A percentile compares a stretch with the other conserved stretches of the same genome.
Conservation (phyloP, 1,140 invertebrate species). For the Micrasema minimum region DNA sequence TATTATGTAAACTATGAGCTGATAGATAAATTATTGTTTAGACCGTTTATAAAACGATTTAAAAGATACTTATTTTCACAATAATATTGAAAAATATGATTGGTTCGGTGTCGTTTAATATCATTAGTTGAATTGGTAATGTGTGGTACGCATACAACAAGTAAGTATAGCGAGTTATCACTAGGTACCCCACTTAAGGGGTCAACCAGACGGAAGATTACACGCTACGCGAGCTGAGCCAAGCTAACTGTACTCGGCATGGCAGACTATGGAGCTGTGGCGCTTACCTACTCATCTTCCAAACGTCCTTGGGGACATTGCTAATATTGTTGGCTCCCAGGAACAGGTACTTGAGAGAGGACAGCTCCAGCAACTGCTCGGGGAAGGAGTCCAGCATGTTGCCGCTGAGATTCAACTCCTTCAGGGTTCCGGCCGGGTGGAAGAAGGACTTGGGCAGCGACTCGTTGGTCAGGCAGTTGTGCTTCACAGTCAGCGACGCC, state of each 20-base stretch:
- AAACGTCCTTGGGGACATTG: slow-evolving; percentile 84
- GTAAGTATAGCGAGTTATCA: too few species aligned
- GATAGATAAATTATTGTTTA: too few species aligned
- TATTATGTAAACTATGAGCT: too few species aligned
- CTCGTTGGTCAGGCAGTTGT: slow-evolving; percentile 85
- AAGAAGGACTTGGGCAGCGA: slow-evolving; percentile 88
- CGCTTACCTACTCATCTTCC: slow-evolving; percentile 78
- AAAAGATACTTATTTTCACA: too few species aligned
- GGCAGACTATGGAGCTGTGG: neutral
- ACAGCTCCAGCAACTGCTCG: slow-evolving; percentile 84
- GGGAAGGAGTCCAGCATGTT: slow-evolving; percentile 88
- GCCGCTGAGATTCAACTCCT: slow-evolving; percentile 92
- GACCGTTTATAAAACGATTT: too few species aligned
- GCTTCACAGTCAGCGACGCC: slow-evolving; percentile 84
- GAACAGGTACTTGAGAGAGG: slow-evolving; percentile 84
- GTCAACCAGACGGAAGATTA: neutral
- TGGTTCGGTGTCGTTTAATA: too few species aligned
- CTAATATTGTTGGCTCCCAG: slow-evolving; percentile 88
- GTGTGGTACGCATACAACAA: too few species aligned
- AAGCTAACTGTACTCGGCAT: too few species aligned
- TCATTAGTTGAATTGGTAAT: too few species aligned
- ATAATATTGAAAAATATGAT: too few species aligned
- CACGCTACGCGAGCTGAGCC: too few species aligned
- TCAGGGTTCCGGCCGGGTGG: slow-evolving; percentile 67
- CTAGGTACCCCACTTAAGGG: neutral